Percentiles rank a stretch among this genome's conserved stretches.
Conservation (phyloP, 2,113 vertebrate genomes). For the Eolophus roseicapilla region DNA sequence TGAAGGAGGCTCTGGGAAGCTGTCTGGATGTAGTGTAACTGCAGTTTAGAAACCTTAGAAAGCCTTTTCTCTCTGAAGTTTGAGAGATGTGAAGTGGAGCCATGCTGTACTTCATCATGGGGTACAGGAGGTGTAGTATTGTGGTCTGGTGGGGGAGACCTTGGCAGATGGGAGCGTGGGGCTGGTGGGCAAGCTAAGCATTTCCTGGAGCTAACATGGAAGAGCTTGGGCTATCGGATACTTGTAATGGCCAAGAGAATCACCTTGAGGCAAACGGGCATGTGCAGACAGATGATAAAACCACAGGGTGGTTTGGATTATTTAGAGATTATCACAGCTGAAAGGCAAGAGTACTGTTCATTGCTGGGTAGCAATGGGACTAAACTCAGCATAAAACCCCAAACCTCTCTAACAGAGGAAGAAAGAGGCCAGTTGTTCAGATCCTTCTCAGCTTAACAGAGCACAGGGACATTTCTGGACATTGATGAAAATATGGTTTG, state of each 20-base stretch:
- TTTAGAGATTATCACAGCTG: background rate
- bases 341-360: background rate
- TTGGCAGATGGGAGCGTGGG: accelerated
- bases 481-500: background rate
- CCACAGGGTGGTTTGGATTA: background rate
- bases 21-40: background rate
- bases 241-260: background rate
- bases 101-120: background rate
- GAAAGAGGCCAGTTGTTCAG: background rate
- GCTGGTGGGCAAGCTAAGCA: background rate
- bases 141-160: background rate
- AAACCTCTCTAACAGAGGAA: background rate
- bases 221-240: background rate
- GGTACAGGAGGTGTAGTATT: accelerated
- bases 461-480: background rate
- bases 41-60: background rate
- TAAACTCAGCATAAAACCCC: background rate
- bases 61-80: background rate
- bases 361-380: background rate
- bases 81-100: background rate
- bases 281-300: slow-evolving; percentile 11
- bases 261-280: background rate
- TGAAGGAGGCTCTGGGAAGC: background rate
- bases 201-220: background rate
- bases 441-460: background rate